Conservation (phyloP, 2,113 vertebrate species). For the Piaya cayana region DNA sequence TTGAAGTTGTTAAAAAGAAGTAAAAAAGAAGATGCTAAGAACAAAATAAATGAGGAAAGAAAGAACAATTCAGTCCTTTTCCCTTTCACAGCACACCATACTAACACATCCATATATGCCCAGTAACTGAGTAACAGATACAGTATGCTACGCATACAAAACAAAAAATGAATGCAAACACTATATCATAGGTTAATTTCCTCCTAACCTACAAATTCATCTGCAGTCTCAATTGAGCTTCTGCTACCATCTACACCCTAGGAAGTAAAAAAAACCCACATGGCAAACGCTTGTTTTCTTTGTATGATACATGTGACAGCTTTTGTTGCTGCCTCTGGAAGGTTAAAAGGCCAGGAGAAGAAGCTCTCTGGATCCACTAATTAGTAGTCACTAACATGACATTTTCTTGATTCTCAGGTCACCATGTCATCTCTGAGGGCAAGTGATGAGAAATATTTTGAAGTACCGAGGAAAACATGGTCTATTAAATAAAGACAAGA, state of each 20-base stretch:
- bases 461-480: conserved; percentile 52
- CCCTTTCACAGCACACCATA: background rate
- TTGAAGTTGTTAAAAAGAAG: background rate
- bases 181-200: conserved; percentile 62
- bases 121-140: background rate
- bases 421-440: conserved; percentile 76
- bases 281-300: conserved; percentile 72
- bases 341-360: conserved; percentile 78
- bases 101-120: background rate
- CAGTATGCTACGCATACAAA: background rate
- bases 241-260: conserved; percentile 6
- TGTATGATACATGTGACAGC: conserved; percentile 77
- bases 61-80: background rate
- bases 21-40: background rate
- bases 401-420: conserved; percentile 78
- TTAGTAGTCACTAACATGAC: conserved; percentile 85
- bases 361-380: conserved; percentile 78
- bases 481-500: background rate
- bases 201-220: conserved; percentile 68
- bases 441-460: conserved; percentile 63
- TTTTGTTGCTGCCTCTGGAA: conserved; percentile 58
- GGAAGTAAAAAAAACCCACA: background rate
- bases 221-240: conserved; percentile 49
- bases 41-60: background rate
- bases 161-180: conserved; percentile 26